Conservation (phyloP, 1,140 invertebrate genomes). For the Zeugodacus cucurbitae region DNA sequence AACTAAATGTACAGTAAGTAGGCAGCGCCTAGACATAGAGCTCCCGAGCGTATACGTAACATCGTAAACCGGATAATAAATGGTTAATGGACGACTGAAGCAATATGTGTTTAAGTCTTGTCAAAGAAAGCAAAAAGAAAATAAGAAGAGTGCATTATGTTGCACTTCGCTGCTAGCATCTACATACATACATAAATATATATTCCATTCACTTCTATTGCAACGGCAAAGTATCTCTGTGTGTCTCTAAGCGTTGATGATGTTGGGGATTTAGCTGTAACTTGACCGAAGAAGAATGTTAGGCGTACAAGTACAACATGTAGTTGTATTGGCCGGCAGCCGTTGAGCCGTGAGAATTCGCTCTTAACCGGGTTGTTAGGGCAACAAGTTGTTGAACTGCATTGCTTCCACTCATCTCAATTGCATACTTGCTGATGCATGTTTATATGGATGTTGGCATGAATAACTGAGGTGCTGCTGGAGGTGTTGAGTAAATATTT, state of each 20-base stretch:
- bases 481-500: too few relatives aligned
- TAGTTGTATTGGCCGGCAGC: too few relatives aligned
- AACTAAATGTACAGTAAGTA: not conserved
- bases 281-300: not conserved
- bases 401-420: not conserved
- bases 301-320: not conserved
- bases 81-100: conserved; percentile 7
- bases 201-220: not conserved
- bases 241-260: conserved; percentile 17
- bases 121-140: not conserved
- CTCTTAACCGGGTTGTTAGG: too few relatives aligned
- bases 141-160: not conserved
- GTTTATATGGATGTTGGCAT: too few relatives aligned
- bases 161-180: not conserved
- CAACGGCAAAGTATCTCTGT: not conserved
- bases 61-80: not conserved
- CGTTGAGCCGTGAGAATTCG: too few relatives aligned
- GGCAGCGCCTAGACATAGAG: not conserved
- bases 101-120: not conserved
- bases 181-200: not conserved
- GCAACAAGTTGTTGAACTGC: not conserved
- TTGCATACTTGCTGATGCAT: not conserved
- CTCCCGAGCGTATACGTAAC: too few relatives aligned
- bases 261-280: not conserved
- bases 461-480: too few relatives aligned